phyloP scores from a whole-genome alignment of 2,797 vertebrate species.

The Orientallactaga sibirica region DNA sequence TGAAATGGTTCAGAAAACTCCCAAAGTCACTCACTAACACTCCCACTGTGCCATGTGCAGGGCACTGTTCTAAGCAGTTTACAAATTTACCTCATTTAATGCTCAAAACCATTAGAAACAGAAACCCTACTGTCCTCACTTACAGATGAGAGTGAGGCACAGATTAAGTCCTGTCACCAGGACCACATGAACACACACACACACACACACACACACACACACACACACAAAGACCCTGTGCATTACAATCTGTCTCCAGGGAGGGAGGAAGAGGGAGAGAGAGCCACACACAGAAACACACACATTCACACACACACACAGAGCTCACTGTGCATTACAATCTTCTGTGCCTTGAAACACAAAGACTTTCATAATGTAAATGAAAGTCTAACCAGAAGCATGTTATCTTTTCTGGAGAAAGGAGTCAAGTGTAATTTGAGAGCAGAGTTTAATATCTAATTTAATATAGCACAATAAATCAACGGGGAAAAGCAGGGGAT shows the following conservation, averaged over 20 bases:
- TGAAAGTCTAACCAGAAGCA: slow-evolving; percentile 22
- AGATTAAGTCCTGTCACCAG: not conserved
- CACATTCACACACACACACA: too few relatives aligned
- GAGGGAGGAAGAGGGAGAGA: too few relatives aligned
- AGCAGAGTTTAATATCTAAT: slow-evolving; percentile 7
- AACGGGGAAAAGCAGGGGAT: not conserved
- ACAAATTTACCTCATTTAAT: not conserved
- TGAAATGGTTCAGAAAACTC: not conserved
- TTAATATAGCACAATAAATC: not conserved
- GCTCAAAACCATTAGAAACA: slow-evolving; percentile 4
- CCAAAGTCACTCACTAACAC: not conserved
- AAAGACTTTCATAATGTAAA: not conserved
- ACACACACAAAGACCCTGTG: not conserved
- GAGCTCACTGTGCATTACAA: not conserved
- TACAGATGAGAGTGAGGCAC: slow-evolving; percentile 1
- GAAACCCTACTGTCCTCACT: not conserved
- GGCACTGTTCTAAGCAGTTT: not conserved
- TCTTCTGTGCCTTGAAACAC: not conserved
- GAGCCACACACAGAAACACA: not conserved
- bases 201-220: not conserved
- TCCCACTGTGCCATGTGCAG: not conserved
- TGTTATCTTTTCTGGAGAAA: slow-evolving; percentile 29
- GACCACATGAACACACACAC: not conserved
- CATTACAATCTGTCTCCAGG: not conserved
- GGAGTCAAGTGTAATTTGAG: not conserved